Evolutionary conservation across 1,140 invertebrate genomes (phyloP).

Genomic region (Caerostris darwini): DNA sequence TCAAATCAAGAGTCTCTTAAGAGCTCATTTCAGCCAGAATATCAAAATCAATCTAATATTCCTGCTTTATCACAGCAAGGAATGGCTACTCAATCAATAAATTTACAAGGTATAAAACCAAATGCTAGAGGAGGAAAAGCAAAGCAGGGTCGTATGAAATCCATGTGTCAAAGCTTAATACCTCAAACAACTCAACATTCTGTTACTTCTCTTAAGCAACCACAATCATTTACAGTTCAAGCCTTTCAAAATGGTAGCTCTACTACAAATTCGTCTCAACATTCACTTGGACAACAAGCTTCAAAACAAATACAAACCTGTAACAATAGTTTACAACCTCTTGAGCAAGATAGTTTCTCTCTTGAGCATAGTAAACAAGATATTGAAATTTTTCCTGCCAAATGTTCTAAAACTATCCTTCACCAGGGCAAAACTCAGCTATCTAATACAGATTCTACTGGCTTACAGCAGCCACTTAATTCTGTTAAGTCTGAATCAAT

Average conservation of each 20-base stretch:
- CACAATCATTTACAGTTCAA: slow-evolving; percentile 71
- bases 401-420: slow-evolving; percentile 62
- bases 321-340: slow-evolving; percentile 51
- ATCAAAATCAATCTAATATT: slow-evolving; percentile 44
- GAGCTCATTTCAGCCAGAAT: slow-evolving; percentile 54
- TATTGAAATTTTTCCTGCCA: slow-evolving; percentile 48
- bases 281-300: background rate
- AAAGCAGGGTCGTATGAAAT: slow-evolving; percentile 57
- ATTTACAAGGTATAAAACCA: slow-evolving; percentile 21
- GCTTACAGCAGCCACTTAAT: background rate
- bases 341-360: slow-evolving; percentile 56
- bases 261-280: slow-evolving; percentile 7
- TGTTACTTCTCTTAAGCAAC: slow-evolving; percentile 46
- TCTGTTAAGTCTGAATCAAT: slow-evolving; percentile 31
- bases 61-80: background rate
- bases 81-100: background rate
- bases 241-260: slow-evolving; percentile 59
- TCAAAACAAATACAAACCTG: slow-evolving; percentile 29
- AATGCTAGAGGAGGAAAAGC: slow-evolving; percentile 49
- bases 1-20: slow-evolving; percentile 51
- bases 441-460: slow-evolving; percentile 10
- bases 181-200: slow-evolving; percentile 52
- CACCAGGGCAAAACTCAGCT: slow-evolving; percentile 45
- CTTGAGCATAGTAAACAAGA: slow-evolving; percentile 63
- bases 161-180: slow-evolving; percentile 49